Percentiles rank a stretch among this genome's conserved stretches.
These are phyloP conservation scores for Drosophila algonquin DNA, from an alignment of 2,888 invertebrate genomes.

Conservation along the genomic window DNA sequence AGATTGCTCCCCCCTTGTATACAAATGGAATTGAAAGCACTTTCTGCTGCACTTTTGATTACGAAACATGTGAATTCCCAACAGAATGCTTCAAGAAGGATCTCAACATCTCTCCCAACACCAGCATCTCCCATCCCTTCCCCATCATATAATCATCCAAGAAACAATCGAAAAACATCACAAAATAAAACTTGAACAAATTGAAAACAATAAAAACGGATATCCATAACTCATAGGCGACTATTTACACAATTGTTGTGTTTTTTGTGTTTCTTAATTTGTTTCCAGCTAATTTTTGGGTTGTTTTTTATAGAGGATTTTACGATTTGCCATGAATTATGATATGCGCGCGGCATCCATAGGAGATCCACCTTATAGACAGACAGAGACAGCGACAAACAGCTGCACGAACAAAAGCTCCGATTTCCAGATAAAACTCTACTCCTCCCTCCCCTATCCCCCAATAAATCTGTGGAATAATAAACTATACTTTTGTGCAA, in stretches of 20 bases:
- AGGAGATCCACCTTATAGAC: conserved; percentile 9
- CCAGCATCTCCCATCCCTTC: too few species aligned
- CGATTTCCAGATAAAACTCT: conserved; percentile 53
- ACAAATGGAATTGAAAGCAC: too few species aligned
- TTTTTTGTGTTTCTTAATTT: background rate
- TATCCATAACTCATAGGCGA: background rate
- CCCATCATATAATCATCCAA: too few species aligned
- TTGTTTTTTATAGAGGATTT: conserved; percentile 9
- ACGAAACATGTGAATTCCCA: too few species aligned
- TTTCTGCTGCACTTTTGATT: too few species aligned
- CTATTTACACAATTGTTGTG: too few species aligned
- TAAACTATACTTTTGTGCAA: conserved; percentile 65
- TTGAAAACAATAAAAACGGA: conserved; percentile 8
- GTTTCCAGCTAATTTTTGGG: background rate
- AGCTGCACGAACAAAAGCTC: conserved; percentile 51
- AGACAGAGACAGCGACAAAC: conserved; percentile 18
- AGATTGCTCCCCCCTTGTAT: too few species aligned
- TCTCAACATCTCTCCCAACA: too few species aligned
- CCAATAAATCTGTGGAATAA: conserved; percentile 45
- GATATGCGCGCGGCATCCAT: background rate
- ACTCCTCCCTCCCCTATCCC: background rate
- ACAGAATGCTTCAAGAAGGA: too few species aligned
- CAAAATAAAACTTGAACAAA: background rate
- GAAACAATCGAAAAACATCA: background rate
- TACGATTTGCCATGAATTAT: conserved; percentile 26